A percentile compares a stretch with the other conserved stretches of the same genome.
Evolutionary conservation across 2,113 vertebrate species (phyloP).

Genomic region (Phalacrocorax aristotelis): DNA sequence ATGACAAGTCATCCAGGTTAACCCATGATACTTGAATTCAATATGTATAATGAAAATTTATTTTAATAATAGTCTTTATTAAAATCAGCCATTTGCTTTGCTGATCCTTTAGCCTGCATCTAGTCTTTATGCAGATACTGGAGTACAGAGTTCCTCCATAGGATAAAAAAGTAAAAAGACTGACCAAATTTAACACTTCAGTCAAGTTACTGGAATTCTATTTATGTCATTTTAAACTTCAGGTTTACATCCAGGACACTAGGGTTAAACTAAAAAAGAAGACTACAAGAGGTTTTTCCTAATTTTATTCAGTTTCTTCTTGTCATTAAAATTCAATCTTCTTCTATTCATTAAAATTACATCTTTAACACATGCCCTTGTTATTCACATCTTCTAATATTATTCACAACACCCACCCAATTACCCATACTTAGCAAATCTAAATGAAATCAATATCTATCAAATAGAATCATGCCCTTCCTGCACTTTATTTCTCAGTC

Average conservation of each 20-base stretch:
- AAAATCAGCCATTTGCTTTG: neutral
- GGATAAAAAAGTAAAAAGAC: neutral
- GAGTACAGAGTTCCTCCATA: neutral
- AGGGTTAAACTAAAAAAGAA: neutral
- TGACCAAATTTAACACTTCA: neutral
- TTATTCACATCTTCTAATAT: slow-evolving; percentile 62
- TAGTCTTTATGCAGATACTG: neutral
- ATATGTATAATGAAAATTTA: neutral
- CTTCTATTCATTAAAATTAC: slow-evolving; percentile 56
- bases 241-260: neutral
- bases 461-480: slow-evolving; percentile 48
- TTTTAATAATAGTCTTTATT: neutral
- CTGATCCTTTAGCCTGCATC: neutral
- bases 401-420: slow-evolving; percentile 55
- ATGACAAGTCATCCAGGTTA: neutral
- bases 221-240: neutral
- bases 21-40: neutral
- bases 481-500: slow-evolving; percentile 34
- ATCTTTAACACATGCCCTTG: slow-evolving; percentile 39
- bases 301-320: slow-evolving; percentile 7
- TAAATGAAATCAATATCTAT: slow-evolving; percentile 70
- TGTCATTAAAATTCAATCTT: slow-evolving; percentile 54
- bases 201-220: neutral
- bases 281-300: neutral
- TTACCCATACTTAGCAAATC: slow-evolving; percentile 54